Evolutionary conservation across 1,140 invertebrate genomes (phyloP).

Genomic region (Papilio helenus): DNA sequence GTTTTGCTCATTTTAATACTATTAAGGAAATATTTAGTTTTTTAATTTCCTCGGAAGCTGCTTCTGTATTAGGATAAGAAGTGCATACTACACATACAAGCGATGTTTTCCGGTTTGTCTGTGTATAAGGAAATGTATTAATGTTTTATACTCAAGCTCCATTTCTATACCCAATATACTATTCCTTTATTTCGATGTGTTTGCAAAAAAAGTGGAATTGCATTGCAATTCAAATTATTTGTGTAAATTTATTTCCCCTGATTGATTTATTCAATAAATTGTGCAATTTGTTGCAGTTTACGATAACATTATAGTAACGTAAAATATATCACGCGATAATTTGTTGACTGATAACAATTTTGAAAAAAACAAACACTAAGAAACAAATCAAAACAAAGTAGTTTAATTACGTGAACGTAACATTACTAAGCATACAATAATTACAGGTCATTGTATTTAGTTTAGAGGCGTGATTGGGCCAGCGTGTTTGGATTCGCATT

Average conservation of each 20-base stretch:
- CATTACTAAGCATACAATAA: conserved; percentile 14
- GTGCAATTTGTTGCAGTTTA: too few species aligned
- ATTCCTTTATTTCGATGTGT: neutral
- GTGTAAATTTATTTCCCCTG: too few species aligned
- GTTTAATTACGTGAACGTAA: neutral
- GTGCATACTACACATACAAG: neutral
- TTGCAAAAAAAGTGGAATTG: too few species aligned
- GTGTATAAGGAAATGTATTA: neutral
- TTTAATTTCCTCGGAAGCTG: neutral
- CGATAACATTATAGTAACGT: too few species aligned
- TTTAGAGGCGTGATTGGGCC: conserved; percentile 52
- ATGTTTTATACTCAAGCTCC: neutral
- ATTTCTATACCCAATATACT: neutral
- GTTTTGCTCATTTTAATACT: too few species aligned
- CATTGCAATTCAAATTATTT: too few species aligned
- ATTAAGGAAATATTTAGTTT: too few species aligned
- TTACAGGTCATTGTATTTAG: conserved; percentile 48
- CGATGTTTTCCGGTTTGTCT: conserved; percentile 12
- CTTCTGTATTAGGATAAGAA: neutral
- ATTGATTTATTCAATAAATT: too few species aligned
- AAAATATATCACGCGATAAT: too few species aligned
- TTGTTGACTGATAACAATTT: too few species aligned
- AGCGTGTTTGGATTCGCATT: conserved; percentile 66
- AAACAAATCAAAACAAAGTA: too few species aligned
- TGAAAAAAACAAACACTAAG: too few species aligned